A percentile compares a stretch with the other conserved stretches of the same genome.
Evolutionary conservation across 2,888 invertebrate genomes (phyloP).

Genomic region (Drosophila siamana): DNA sequence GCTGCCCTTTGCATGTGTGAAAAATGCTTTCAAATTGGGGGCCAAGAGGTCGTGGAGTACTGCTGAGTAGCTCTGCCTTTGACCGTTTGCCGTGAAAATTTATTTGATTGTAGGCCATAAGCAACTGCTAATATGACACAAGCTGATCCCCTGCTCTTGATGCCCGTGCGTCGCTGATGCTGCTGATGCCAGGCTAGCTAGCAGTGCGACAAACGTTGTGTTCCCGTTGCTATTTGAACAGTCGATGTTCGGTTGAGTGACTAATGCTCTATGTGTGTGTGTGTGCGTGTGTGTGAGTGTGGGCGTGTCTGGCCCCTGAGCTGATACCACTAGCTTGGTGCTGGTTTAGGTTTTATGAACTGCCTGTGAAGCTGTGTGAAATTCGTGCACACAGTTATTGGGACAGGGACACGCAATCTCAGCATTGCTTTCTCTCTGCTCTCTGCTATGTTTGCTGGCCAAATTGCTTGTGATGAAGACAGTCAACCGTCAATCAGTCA

Average conservation of each 20-base stretch:
- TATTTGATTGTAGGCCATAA: slow-evolving; percentile 79
- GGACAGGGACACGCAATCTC: slow-evolving; percentile 67
- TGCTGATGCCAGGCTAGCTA: slow-evolving; percentile 15
- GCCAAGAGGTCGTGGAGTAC: slow-evolving; percentile 49
- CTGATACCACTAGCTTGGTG: slow-evolving; percentile 29
- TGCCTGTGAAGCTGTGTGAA: slow-evolving; percentile 66
- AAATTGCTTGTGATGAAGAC: slow-evolving; percentile 81
- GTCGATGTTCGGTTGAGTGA: slow-evolving; percentile 50
- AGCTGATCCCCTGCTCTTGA: slow-evolving; percentile 42
- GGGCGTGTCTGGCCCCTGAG: slow-evolving; percentile 50
- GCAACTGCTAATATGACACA: slow-evolving; percentile 78
- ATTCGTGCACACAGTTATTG: slow-evolving; percentile 46
- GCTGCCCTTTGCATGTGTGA: slow-evolving; percentile 57
- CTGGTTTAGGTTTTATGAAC: slow-evolving; percentile 75
- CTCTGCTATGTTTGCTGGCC: slow-evolving; percentile 67
- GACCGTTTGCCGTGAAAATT: slow-evolving; percentile 77
- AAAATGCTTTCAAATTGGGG: slow-evolving; percentile 64
- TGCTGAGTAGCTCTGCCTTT: slow-evolving; percentile 49
- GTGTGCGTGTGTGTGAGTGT: slow-evolving; percentile 4
- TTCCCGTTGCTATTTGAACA: slow-evolving; percentile 46
- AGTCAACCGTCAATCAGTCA: slow-evolving; percentile 78
- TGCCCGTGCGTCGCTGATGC: slow-evolving; percentile 14
- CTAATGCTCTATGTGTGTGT: slow-evolving; percentile 48
- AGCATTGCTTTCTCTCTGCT: slow-evolving; percentile 32
- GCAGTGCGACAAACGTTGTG: slow-evolving; percentile 40